Conservation (phyloP, 2,113 vertebrate genomes). For the Chloroceryle aenea region DNA sequence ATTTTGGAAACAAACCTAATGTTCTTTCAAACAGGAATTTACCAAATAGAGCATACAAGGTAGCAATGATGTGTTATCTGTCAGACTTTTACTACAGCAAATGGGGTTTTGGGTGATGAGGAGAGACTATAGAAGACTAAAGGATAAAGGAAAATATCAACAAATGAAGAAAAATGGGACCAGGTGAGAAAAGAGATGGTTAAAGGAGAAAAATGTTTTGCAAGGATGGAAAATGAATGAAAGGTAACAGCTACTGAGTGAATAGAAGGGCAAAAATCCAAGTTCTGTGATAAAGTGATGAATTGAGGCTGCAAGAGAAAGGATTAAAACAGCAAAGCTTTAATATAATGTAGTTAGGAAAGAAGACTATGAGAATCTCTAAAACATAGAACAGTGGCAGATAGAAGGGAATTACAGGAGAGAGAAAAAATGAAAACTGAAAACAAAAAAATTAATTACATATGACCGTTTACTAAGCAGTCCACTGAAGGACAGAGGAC, state of each 20-base stretch:
- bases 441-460: background rate
- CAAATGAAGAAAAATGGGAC: background rate
- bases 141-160: background rate
- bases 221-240: background rate
- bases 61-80: background rate
- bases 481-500: background rate
- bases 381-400: background rate
- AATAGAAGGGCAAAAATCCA: conserved; percentile 24
- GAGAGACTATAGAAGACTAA: background rate
- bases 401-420: background rate
- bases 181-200: background rate
- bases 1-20: background rate
- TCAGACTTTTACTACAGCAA: background rate
- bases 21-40: background rate
- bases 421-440: background rate
- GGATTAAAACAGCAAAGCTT: conserved; percentile 43
- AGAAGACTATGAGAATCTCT: conserved; percentile 9
- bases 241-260: background rate
- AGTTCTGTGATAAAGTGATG: conserved; percentile 48
- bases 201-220: background rate
- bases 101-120: background rate
- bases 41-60: background rate
- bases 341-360: conserved; percentile 30
- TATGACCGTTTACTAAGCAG: background rate
- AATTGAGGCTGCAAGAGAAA: conserved; percentile 40